Conservation (phyloP, 2,888 invertebrate genomes). For the Epinotia ramella region DNA sequence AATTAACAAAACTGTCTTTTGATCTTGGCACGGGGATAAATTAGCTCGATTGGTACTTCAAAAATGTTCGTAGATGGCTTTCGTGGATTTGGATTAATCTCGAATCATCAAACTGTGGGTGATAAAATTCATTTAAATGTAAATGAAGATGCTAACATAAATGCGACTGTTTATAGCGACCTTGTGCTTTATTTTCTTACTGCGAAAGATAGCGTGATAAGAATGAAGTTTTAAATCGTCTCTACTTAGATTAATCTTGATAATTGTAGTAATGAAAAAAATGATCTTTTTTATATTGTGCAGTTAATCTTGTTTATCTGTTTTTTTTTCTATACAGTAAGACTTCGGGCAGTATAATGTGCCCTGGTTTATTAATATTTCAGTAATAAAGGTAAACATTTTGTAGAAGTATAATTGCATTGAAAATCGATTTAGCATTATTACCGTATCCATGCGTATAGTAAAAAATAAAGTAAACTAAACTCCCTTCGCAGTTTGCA, state of each 20-base stretch:
- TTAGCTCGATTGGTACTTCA: neutral
- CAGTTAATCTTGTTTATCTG: conserved; percentile 27
- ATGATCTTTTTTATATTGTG: neutral
- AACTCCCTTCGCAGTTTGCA: neutral
- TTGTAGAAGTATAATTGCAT: neutral
- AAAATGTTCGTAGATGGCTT: conserved; percentile 34
- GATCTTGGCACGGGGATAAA: neutral
- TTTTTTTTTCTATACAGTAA: conserved; percentile 10
- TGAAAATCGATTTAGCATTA: conserved; percentile 1
- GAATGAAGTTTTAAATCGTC: neutral
- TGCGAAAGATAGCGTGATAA: conserved; percentile 35
- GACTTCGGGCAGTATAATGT: neutral
- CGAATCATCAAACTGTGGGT: conserved; percentile 32
- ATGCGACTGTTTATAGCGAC: conserved; percentile 35
- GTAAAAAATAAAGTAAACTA: no score
- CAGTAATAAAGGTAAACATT: conserved; percentile 6
- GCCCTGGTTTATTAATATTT: neutral
- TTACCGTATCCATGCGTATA: neutral
- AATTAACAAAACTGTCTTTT: neutral
- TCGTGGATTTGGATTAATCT: conserved; percentile 32
- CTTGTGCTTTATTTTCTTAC: conserved; percentile 40
- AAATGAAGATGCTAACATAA: conserved; percentile 8
- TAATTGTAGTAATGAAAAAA: conserved; percentile 5
- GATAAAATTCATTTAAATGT: conserved; percentile 28
- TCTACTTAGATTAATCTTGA: conserved; percentile 10